phyloP scores from a whole-genome alignment of 2,888 invertebrate species.

The Stenchaetothrips biformis region DNA sequence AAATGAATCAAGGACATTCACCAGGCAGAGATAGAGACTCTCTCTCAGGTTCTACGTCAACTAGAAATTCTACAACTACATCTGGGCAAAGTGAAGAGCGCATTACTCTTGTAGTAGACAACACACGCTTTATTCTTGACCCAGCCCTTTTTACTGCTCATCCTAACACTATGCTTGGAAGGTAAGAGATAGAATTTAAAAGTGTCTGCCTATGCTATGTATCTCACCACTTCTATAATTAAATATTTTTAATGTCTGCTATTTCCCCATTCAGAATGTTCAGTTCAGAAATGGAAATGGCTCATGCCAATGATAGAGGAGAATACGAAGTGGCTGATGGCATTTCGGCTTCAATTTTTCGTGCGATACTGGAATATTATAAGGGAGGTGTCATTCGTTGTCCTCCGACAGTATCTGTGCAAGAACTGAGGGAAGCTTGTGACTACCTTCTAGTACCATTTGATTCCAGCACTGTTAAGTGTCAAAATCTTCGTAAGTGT shows the following conservation, averaged over 20 bases:
- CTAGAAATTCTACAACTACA: constrained; percentile 44
- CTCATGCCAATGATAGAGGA: constrained; percentile 90
- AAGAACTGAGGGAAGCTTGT: constrained; percentile 95
- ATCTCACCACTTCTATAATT: neutral
- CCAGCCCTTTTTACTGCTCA: constrained; percentile 88
- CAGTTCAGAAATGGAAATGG: constrained; percentile 84
- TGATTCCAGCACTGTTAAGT: constrained; percentile 90
- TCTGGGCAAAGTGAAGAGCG: constrained; percentile 59
- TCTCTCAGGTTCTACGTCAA: constrained; percentile 44
- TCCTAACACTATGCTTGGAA: constrained; percentile 98
- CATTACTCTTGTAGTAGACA: constrained; percentile 93
- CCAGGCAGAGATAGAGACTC: constrained; percentile 38
- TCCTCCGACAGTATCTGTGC: constrained; percentile 92
- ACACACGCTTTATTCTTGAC: constrained; percentile 89
- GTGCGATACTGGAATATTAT: constrained; percentile 93
- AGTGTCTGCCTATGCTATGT: neutral
- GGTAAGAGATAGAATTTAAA: constrained; percentile 43
- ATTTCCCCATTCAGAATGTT: constrained; percentile 68
- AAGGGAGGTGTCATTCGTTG: constrained; percentile 86
- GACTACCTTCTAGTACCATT: constrained; percentile 98
- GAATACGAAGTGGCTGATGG: constrained; percentile 98
- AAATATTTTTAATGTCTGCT: neutral
- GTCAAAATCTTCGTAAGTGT: constrained; percentile 86
- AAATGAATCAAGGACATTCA: constrained; percentile 42
- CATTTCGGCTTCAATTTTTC: constrained; percentile 89